Conservation (phyloP, 1,140 invertebrate genomes). For the Solenopsis invicta region DNA sequence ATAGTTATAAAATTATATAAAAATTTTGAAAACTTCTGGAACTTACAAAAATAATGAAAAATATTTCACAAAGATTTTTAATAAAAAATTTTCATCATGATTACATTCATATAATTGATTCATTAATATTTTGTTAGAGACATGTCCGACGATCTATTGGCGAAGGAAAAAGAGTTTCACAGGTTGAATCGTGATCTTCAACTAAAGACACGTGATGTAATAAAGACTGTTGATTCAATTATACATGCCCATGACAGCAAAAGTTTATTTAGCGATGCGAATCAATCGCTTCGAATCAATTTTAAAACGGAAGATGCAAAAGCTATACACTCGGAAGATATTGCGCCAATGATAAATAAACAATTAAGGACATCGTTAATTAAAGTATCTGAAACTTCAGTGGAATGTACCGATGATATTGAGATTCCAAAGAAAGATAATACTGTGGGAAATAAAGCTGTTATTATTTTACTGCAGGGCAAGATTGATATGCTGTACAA, state of each 20-base stretch:
- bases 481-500: constrained; percentile 85
- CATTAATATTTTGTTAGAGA: constrained; percentile 24
- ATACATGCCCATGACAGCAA: constrained; percentile 74
- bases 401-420: constrained; percentile 18
- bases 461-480: constrained; percentile 80
- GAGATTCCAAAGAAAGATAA: constrained; percentile 26
- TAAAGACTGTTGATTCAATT: constrained; percentile 86
- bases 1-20: too few species aligned
- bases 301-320: not conserved
- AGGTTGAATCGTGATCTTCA: constrained; percentile 87
- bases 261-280: constrained; percentile 16
- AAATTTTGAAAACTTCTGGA: too few species aligned
- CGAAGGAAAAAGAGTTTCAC: constrained; percentile 86
- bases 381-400: constrained; percentile 3
- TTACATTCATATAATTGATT: not conserved
- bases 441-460: constrained; percentile 52
- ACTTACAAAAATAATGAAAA: too few species aligned
- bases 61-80: too few species aligned
- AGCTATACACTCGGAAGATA: not conserved
- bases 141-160: constrained; percentile 84
- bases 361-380: not conserved
- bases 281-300: not conserved
- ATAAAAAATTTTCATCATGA: not conserved
- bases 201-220: constrained; percentile 84
- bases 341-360: not conserved